These are phyloP conservation scores for Nipponacmea schrenckii DNA, from an alignment of 2,888 invertebrate species.

Conservation along the genomic window DNA sequence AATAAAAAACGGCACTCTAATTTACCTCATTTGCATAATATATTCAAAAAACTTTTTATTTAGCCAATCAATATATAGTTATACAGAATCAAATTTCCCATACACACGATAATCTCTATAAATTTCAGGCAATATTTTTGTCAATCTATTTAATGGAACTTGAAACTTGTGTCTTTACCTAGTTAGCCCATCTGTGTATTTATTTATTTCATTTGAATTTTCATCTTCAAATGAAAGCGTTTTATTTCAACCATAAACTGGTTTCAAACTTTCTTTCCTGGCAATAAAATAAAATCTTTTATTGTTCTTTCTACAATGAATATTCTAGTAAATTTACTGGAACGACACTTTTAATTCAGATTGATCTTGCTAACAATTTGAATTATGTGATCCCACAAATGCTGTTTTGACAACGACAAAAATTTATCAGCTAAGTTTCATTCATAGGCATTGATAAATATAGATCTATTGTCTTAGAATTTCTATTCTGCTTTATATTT, in stretches of 20 bases:
- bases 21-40: background rate
- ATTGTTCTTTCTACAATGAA: too few species aligned
- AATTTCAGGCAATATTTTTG: background rate
- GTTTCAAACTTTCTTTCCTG: background rate
- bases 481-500: too few species aligned
- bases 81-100: background rate
- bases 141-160: background rate
- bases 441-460: too few species aligned
- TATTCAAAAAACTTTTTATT: background rate
- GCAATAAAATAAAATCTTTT: too few species aligned
- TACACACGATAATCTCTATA: background rate
- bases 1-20: too few species aligned
- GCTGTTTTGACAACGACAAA: too few species aligned
- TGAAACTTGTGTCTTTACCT: background rate
- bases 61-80: background rate
- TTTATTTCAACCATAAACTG: background rate
- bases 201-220: conserved; percentile 1
- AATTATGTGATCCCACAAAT: too few species aligned
- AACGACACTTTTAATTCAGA: too few species aligned
- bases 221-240: background rate
- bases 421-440: too few species aligned
- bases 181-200: background rate
- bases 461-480: too few species aligned
- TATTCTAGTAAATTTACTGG: too few species aligned
- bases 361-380: too few species aligned